Base-by-base conservation (phyloP, 2,888 invertebrate genomes). In the Agrochola litura region DNA sequence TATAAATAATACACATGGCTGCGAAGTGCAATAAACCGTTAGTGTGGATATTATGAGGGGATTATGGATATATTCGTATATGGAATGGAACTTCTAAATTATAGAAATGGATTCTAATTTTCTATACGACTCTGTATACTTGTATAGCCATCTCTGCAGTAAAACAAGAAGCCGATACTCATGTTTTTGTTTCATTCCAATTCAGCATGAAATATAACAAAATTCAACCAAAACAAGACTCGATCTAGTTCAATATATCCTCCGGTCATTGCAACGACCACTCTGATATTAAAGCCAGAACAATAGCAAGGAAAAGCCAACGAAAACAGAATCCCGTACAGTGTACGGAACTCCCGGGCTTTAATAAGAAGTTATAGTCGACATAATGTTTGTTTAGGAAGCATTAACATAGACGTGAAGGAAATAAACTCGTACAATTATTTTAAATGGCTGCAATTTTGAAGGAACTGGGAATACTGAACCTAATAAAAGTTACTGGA, bases 361-460 rank as follows among this genome's bases (percentile, higher is more conserved):
- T 81, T 85, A 86, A 78, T 85, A 86, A 81, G 87, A 86, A 85
- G 87, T 85, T 86, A 85, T 70, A 86, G 87, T 84, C 87, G 77
- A 81, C 87, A 86, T 86, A 81, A 84, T 85, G 87, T 86, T 85
- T 86, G 77, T 85, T 83, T 84, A 81, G 76, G 81, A 75, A 84
- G 76, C 85, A 86, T 85, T 85, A 85, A 86, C 85, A 85, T 84
- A 86, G 85, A 86, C 81, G 77, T 86, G 84, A 72, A 86, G 87
- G 84, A 86, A 85, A 85, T 86, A 85, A 80, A 84, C 58, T 76
- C 83, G 76, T 84, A 77, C 84, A 86, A 86, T 85, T 85, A 86
- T 86, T 86, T 86, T 81, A 74, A 85, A 85, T 84, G 72, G 73
- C 61, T 72, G 76, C 85, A 77, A 85, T 85, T 86, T 84, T 86